Evolutionary conservation across 2,888 invertebrate genomes (phyloP).

Genomic region (Taphrorychus bicolor): DNA sequence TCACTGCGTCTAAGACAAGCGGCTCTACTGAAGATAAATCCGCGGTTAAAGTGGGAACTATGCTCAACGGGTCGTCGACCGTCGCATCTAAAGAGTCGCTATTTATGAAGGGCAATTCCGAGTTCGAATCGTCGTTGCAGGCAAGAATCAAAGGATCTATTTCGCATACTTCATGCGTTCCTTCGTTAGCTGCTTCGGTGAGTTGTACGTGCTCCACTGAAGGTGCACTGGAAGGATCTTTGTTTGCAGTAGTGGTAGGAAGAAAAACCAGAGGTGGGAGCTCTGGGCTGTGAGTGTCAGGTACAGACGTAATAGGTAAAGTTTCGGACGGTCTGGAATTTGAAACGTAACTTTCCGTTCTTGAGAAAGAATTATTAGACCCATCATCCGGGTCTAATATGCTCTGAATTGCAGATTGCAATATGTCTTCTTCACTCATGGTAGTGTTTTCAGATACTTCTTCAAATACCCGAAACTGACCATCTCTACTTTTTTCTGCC

Average conservation of each 20-base stretch:
- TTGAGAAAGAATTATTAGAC: conserved; percentile 2
- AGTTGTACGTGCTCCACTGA: conserved; percentile 43
- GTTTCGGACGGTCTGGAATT: neutral
- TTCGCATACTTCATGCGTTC: conserved; percentile 3
- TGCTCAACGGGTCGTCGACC: conserved; percentile 26
- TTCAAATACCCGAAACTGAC: neutral
- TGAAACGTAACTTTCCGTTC: neutral
- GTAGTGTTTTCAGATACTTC: conserved; percentile 7
- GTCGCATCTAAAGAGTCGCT: conserved; percentile 10
- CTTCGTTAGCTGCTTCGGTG: neutral
- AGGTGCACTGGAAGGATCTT: neutral
- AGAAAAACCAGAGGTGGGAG: neutral
- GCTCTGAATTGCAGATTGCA: conserved; percentile 30
- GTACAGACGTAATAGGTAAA: too few species aligned
- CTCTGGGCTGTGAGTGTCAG: neutral
- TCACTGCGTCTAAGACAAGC: conserved; percentile 8
- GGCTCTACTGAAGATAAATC: conserved; percentile 17
- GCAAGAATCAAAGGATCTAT: conserved; percentile 43
- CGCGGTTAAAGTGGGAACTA: conserved; percentile 14
- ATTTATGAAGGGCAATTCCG: conserved; percentile 2
- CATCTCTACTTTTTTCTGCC: neutral
- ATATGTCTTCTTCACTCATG: conserved; percentile 23
- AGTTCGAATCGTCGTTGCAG: conserved; percentile 20
- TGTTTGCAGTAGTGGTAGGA: neutral
- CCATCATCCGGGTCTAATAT: conserved; percentile 9